Conservation (phyloP, 92 coral and sea anemone genomes). For the Palythoa caribaeorum region DNA sequence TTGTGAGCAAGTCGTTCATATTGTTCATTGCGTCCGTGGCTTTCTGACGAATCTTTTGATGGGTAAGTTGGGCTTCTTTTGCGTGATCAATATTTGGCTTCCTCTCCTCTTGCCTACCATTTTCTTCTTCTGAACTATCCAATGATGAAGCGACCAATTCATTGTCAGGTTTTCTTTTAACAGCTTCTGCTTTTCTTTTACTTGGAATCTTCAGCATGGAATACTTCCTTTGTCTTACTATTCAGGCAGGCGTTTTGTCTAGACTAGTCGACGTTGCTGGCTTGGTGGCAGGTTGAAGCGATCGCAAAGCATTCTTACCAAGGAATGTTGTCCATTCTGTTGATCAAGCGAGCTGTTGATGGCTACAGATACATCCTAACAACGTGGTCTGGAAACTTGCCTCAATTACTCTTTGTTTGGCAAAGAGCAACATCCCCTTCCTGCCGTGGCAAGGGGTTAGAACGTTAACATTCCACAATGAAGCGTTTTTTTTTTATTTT, state of each 20-base stretch:
- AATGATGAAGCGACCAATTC: too few species aligned
- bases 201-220: too few species aligned
- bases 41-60: too few species aligned
- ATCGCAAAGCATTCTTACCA: too few species aligned
- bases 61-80: too few species aligned
- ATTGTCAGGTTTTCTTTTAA: too few species aligned
- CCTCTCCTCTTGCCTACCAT: slow-evolving; percentile 30
- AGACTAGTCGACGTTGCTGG: slow-evolving; percentile 35
- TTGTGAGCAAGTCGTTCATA: too few species aligned
- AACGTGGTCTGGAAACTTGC: background rate
- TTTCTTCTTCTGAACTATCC: background rate
- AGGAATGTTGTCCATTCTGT: too few species aligned
- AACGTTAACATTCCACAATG: slow-evolving; percentile 48
- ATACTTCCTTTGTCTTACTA: background rate
- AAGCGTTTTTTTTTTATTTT: slow-evolving; percentile 40
- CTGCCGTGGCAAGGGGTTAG: background rate
- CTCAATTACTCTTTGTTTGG: background rate
- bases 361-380: slow-evolving; percentile 22
- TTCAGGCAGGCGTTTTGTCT: slow-evolving; percentile 13
- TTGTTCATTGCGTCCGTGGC: too few species aligned
- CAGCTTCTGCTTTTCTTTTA: too few species aligned
- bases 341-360: slow-evolving; percentile 23
- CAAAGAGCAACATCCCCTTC: too few species aligned
- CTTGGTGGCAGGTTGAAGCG: slow-evolving; percentile 19
- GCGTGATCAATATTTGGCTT: too few species aligned